phyloP scores from a whole-genome alignment of 2,888 invertebrate genomes.

The Campoplex nolae region DNA sequence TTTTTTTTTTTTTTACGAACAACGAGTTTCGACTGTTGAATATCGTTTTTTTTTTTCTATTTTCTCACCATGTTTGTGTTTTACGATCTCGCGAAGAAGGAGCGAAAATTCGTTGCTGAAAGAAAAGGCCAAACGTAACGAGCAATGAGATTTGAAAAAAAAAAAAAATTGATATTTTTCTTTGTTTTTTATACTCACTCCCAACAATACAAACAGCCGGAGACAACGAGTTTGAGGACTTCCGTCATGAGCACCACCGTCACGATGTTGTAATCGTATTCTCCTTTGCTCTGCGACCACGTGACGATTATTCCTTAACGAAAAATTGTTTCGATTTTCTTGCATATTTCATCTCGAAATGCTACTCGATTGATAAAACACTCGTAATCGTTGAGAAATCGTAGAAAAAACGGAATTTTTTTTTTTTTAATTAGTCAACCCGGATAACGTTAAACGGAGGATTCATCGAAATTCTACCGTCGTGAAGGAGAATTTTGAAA shows the following conservation, averaged over 20 bases:
- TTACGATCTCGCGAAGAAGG: conserved; percentile 76
- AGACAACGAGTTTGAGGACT: conserved; percentile 92
- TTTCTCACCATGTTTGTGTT: conserved; percentile 78
- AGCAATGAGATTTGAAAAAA: conserved; percentile 5
- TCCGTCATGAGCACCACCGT: conserved; percentile 96
- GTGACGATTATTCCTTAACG: conserved; percentile 94
- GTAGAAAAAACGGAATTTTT: too few relatives aligned
- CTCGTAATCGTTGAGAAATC: too few relatives aligned
- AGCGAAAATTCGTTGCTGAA: conserved; percentile 76
- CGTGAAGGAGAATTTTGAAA: too few relatives aligned
- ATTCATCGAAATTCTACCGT: too few relatives aligned
- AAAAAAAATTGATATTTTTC: conserved; percentile 10
- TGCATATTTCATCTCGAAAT: neutral
- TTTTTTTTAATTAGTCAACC: too few relatives aligned
- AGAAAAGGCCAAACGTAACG: conserved; percentile 54
- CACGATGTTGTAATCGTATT: conserved; percentile 95
- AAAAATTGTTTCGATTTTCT: neutral
- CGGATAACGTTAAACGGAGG: too few relatives aligned
- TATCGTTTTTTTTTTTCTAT: neutral
- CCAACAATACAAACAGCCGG: conserved; percentile 89
- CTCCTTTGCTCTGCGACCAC: conserved; percentile 93
- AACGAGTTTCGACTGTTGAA: neutral
- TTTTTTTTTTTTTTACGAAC: too few relatives aligned
- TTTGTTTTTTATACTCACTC: conserved; percentile 85
- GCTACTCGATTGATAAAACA: too few relatives aligned